Evolutionary conservation across 1,140 invertebrate species (phyloP), one percentile per base, ranked within the genome.

Genomic region (Tetramorium simillimum): DNA sequence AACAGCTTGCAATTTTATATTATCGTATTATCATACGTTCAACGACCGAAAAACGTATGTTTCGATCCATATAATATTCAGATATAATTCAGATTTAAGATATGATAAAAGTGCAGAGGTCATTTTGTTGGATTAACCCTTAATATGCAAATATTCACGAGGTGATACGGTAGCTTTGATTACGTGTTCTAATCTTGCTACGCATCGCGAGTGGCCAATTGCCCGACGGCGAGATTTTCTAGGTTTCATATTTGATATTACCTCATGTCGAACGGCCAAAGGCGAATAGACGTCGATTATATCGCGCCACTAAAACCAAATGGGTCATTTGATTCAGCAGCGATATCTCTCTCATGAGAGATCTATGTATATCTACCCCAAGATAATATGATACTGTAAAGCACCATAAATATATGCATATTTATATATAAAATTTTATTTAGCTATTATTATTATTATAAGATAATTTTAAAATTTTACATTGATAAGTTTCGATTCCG

Each of bases 241-340:
- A 91, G 89, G 88, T 91, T 90, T 84, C 91, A 86, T 86, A 88
- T 92, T 90, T 90, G 90, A 91, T 87, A 89, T 89, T 91, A 88
- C 86, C 76, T 70, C 76, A 84, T 80, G 90, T 89, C 88, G 91
- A 88, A 91, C 89, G 87, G 91, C 92, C 92, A 90, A 90, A 92
- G 94, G 92, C 93, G 92, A 92, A 94, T 92, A 92, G 92, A 94
- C 90, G 93, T 94, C 94, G 92, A 85, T 91, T 92, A 93, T 94
- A 95, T 95, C 93, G 89, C 86, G 56, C 90, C 92, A 94, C 92
- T 95, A 95, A 95, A 95, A 93, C 93, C 85, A 91, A 95, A 95
- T 95, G 94, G 94, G 93, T 94, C 94, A 94, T 95, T 95, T 95
- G 94, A 95, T 95, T 95, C 92, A 90, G 91, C 93, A 92, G 90